Percentiles rank a stretch among this genome's conserved stretches.
Conservation (phyloP, 1,140 invertebrate species). For the Saccostrea glomerata region DNA sequence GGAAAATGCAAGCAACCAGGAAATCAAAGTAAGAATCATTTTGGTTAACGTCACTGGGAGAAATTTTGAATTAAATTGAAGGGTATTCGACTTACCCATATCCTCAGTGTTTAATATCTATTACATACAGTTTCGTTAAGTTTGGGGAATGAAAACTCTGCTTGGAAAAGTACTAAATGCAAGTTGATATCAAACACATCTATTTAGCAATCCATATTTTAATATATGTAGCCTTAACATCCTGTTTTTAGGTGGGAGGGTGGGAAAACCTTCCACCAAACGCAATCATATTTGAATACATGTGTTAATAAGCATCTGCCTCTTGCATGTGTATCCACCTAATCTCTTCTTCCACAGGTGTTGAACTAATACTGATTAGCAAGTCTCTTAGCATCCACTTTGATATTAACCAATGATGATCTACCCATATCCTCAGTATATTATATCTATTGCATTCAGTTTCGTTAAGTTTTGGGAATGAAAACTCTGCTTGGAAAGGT, state of each 20-base stretch:
- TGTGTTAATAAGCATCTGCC: not conserved
- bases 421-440: slow-evolving; percentile 40
- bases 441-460: slow-evolving; percentile 45
- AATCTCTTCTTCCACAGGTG: not conserved
- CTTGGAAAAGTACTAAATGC: slow-evolving; percentile 7
- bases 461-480: slow-evolving; percentile 38
- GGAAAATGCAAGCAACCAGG: too few relatives aligned
- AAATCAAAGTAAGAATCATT: too few relatives aligned
- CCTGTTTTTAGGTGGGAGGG: not conserved
- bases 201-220: too few relatives aligned
- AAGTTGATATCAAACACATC: slow-evolving; percentile 14
- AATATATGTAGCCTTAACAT: too few relatives aligned
- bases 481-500: not conserved
- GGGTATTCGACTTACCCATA: slow-evolving; percentile 20
- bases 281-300: slow-evolving; percentile 3
- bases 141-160: slow-evolving; percentile 9
- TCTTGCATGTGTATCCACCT: not conserved
- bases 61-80: too few relatives aligned
- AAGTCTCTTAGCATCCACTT: not conserved
- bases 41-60: too few relatives aligned
- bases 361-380: not conserved
- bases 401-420: slow-evolving; percentile 16
- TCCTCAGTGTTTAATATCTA: slow-evolving; percentile 44
- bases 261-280: slow-evolving; percentile 27
- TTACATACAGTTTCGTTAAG: slow-evolving; percentile 40